Evolutionary conservation across 2,888 invertebrate species (phyloP), one percentile per base, ranked within the genome.

Genomic region (Hydrotaea cyrtoneurina): DNA sequence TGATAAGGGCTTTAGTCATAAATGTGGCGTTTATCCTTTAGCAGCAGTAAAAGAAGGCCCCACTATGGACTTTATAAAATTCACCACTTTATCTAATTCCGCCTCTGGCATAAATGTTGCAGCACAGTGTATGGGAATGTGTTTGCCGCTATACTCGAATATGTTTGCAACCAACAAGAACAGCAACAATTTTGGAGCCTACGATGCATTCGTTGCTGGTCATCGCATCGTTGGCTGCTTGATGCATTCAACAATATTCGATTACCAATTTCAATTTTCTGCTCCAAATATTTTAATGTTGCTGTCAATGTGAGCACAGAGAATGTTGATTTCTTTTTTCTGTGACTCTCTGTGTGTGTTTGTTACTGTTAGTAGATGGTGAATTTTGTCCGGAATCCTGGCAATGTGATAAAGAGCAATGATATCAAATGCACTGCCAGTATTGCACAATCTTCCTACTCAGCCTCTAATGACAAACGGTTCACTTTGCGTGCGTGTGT

Each of bases 241-340:
- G 46, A 69, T 69, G 69, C 53, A 78, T 72, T 73, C 84, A 84
- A 84, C 84, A 84, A 81, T 84, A 86, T 86, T 84, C 86, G 82
- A 86, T 86, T 83, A 79, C 78, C 80, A 82, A 83, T 87, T 86
- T 85, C 86, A 85, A 87, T 87, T 87, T 87, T 86, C 86, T 83
- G 85, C 86, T 86, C 81, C 86, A 86, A 83, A 85, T 83, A 86
- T 78, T 82, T 79, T 85, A 79, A 82, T 82, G 79, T 79, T 80
- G 50, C 82, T 59, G 78, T 76, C 81, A 80, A 76, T 83, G 53
- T 43, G 69, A 46, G 59, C 59, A 59, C 43, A n/a, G 21, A 73
- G 26, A 39, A 73, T 57, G 19, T n/a, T 69, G 62, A 31, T 31
- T 62, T 62, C 26, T 10, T 31, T 7, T 31, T 31, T 7, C 3